These are phyloP conservation scores for Distichodus sexfasciatus DNA, from an alignment of 2,797 vertebrate species.

Conservation along the genomic window DNA sequence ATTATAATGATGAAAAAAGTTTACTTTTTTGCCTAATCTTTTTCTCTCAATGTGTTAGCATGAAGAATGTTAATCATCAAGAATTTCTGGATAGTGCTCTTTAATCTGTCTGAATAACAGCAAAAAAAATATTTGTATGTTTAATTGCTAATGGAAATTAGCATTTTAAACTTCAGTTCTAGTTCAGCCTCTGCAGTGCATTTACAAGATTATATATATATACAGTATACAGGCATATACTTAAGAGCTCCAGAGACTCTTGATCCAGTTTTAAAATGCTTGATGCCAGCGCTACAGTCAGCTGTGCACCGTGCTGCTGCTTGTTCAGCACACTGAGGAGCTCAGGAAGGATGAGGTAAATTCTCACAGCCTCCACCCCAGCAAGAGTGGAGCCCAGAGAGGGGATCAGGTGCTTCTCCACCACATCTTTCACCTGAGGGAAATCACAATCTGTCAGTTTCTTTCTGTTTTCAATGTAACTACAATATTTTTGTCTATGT, in stretches of 20 bases:
- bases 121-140: too few species aligned
- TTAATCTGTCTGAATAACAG: too few species aligned
- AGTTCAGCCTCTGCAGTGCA: too few species aligned
- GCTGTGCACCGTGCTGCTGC: not conserved
- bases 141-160: not conserved
- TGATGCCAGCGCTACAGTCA: constrained; percentile 46
- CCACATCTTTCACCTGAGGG: constrained; percentile 52
- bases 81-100: too few species aligned
- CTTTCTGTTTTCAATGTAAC: not conserved
- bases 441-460: not conserved
- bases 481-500: too few species aligned
- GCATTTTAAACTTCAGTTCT: not conserved
- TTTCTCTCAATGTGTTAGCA: too few species aligned
- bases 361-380: constrained; percentile 64
- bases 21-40: too few species aligned
- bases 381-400: constrained; percentile 47
- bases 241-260: not conserved
- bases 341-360: constrained; percentile 68
- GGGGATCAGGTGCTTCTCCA: constrained; percentile 48
- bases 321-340: constrained; percentile 49
- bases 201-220: too few species aligned
- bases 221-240: constrained; percentile 3
- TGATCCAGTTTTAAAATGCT: constrained; percentile 52
- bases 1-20: too few species aligned
- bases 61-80: too few species aligned